Conservation (phyloP, 2,113 vertebrate species). For the Notarius lentiginosus region DNA sequence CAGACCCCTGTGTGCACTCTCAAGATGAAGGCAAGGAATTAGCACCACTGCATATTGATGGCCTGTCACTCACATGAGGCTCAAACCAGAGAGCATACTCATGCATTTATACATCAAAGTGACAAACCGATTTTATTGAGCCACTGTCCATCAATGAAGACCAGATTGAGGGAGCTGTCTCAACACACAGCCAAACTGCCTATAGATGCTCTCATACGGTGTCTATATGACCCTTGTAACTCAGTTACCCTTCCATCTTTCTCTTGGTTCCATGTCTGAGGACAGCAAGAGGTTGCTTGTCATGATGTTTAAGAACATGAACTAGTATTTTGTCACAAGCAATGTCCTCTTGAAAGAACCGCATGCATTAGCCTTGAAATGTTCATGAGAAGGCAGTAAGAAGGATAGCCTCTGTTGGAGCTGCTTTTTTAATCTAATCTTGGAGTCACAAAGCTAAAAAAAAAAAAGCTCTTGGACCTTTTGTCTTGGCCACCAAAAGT, state of each 20-base stretch:
- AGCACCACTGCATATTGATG: slow-evolving; percentile 65
- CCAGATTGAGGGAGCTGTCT: slow-evolving; percentile 47
- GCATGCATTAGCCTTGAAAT: background rate
- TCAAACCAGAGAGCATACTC: slow-evolving; percentile 54
- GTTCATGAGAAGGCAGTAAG: background rate
- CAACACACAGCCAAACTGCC: slow-evolving; percentile 30
- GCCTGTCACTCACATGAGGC: slow-evolving; percentile 34
- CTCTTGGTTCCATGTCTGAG: slow-evolving; percentile 19
- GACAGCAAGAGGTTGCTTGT: slow-evolving; percentile 41
- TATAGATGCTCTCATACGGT: slow-evolving; percentile 27
- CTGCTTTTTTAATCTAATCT: background rate
- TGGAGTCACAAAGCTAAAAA: background rate
- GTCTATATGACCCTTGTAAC: slow-evolving; percentile 43
- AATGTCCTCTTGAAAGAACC: background rate
- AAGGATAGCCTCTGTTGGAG: background rate
- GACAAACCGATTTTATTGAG: slow-evolving; percentile 60
- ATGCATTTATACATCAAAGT: slow-evolving; percentile 71
- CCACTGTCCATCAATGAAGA: slow-evolving; percentile 50
- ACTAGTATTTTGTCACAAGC: background rate
- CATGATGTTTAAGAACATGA: slow-evolving; percentile 31
- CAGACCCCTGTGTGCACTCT: slow-evolving; percentile 41
- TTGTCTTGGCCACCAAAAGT: background rate
- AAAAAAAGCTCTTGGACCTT: background rate
- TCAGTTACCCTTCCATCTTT: slow-evolving; percentile 17
- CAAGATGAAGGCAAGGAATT: slow-evolving; percentile 62